phyloP scores from a whole-genome alignment of 2,888 invertebrate genomes.

The Phortica okadai region DNA sequence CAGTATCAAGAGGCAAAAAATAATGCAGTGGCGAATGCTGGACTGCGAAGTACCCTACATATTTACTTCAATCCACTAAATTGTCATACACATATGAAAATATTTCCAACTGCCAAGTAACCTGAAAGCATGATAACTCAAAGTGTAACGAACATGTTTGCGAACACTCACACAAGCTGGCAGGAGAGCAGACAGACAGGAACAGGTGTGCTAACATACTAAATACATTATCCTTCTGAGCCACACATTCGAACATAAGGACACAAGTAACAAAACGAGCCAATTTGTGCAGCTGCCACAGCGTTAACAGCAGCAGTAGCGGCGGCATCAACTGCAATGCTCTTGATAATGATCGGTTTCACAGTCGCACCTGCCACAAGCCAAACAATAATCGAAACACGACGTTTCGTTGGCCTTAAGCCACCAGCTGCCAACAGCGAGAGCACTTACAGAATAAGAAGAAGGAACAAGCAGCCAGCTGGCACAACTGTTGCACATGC shows the following conservation, averaged over 20 bases:
- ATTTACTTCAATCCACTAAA: too few relatives aligned
- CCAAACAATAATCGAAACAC: not conserved
- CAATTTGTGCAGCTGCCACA: slow-evolving; percentile 42
- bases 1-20: not conserved
- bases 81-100: too few relatives aligned
- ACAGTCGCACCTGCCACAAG: slow-evolving; percentile 9
- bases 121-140: too few relatives aligned
- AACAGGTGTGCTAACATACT: slow-evolving; percentile 53
- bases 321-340: slow-evolving; percentile 1
- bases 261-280: slow-evolving; percentile 44
- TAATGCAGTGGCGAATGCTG: not conserved
- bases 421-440: not conserved
- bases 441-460: not conserved
- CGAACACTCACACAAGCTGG: too few relatives aligned
- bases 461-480: too few relatives aligned
- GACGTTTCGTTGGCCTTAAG: not conserved
- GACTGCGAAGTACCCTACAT: too few relatives aligned
- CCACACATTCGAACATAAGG: not conserved
- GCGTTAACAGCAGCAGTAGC: not conserved
- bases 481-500: too few relatives aligned
- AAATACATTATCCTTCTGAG: slow-evolving; percentile 1
- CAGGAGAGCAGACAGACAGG: slow-evolving; percentile 36
- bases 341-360: not conserved
- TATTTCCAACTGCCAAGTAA: too few relatives aligned
- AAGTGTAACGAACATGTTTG: too few relatives aligned